A percentile compares a stretch with the other conserved stretches of the same genome.
These are phyloP conservation scores for Yponomeuta evonymella DNA, from an alignment of 2,888 invertebrate genomes.

Conservation along the genomic window DNA sequence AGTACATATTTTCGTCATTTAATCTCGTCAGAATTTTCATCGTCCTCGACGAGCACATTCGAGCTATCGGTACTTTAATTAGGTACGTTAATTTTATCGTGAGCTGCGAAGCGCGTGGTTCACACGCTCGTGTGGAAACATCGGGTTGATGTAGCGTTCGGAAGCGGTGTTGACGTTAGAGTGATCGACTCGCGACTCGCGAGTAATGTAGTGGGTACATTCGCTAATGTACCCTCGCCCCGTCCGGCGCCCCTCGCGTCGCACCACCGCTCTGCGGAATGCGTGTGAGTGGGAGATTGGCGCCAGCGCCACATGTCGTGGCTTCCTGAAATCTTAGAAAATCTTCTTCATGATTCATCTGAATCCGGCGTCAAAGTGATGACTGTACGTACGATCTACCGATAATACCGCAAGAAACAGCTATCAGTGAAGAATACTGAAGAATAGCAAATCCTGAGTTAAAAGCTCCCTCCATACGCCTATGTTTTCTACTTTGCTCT, in stretches of 20 bases:
- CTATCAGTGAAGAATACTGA: no score
- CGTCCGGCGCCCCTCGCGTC: neutral
- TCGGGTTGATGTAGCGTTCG: neutral
- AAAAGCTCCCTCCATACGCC: no score
- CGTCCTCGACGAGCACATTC: neutral
- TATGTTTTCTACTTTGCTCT: no score
- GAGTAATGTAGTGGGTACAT: neutral
- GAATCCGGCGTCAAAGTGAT: neutral
- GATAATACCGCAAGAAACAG: no score
- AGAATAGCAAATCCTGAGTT: no score
- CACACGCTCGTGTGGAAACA: neutral
- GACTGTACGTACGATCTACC: no score
- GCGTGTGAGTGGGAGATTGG: neutral
- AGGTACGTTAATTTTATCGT: neutral
- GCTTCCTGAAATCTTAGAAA: neutral
- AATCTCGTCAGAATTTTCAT: neutral
- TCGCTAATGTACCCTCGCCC: neutral
- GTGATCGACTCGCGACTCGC: neutral
- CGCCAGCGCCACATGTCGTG: constrained; percentile 1
- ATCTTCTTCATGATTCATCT: neutral
- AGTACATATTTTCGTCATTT: no score
- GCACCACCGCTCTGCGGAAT: neutral
- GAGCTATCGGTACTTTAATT: neutral
- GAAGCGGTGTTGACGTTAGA: neutral
- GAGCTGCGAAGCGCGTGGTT: neutral